These are phyloP conservation scores for Tragelaphus buxtoni DNA, from an alignment of 2,113 vertebrate genomes.

Conservation along the genomic window DNA sequence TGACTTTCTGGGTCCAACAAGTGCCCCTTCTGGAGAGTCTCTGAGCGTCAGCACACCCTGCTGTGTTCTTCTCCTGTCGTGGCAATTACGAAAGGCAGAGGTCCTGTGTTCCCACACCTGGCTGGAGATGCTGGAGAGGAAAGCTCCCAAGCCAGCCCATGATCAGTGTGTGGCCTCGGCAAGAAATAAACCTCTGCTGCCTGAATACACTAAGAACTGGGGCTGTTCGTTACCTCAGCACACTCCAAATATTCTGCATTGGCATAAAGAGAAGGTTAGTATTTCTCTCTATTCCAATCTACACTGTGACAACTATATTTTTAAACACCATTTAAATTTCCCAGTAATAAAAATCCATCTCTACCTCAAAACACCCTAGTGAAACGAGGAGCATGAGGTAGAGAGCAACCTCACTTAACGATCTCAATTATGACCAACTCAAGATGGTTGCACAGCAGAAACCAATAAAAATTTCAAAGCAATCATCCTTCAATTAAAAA, in stretches of 20 bases:
- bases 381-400: background rate
- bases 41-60: background rate
- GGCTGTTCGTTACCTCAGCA: background rate
- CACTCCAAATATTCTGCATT: background rate
- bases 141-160: background rate
- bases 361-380: background rate
- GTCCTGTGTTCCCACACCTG: background rate
- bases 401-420: background rate
- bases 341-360: background rate
- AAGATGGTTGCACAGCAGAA: background rate
- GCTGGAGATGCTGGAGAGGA: background rate
- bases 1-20: background rate
- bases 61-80: background rate
- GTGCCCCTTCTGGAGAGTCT: background rate
- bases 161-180: fast-evolving
- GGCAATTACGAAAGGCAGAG: background rate
- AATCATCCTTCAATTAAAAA: background rate
- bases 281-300: background rate
- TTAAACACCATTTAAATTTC: background rate
- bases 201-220: background rate
- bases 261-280: background rate
- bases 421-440: background rate
- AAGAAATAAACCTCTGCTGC: background rate
- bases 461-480: background rate
- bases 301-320: background rate